Conservation (phyloP, 2,888 invertebrate genomes). For the Lepidonotus clava region DNA sequence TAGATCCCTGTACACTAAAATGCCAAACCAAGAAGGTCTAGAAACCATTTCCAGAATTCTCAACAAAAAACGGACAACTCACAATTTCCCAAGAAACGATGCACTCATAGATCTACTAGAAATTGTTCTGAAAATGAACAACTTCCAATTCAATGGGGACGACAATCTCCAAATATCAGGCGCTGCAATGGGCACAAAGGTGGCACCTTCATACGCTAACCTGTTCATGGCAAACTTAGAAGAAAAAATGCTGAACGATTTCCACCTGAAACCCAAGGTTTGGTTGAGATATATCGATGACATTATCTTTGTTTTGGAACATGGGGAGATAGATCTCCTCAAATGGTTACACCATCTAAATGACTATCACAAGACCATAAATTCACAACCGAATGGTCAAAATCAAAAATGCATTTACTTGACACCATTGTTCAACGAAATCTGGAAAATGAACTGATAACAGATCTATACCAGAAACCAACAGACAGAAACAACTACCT, state of each 20-base stretch:
- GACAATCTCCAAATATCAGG: background rate
- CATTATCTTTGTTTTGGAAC: background rate
- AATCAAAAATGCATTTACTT: background rate
- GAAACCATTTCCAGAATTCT: background rate
- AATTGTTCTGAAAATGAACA: background rate
- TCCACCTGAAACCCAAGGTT: background rate
- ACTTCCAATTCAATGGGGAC: background rate
- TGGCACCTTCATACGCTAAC: slow-evolving; percentile 3
- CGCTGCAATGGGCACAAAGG: slow-evolving; percentile 1
- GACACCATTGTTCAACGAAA: background rate
- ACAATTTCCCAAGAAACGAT: background rate
- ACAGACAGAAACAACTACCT: too few relatives aligned
- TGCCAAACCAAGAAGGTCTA: background rate
- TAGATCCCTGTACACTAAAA: background rate
- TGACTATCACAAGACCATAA: background rate
- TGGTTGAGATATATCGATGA: slow-evolving; percentile 4
- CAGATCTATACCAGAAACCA: background rate
- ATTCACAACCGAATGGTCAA: background rate
- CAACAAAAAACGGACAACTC: background rate
- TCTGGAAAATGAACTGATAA: background rate
- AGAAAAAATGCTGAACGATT: background rate
- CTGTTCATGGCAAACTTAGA: background rate
- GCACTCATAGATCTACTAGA: background rate
- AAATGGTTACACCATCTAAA: background rate
- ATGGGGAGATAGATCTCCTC: background rate